Conservation (phyloP, 2,888 invertebrate genomes). For the Diabrotica balteata region DNA sequence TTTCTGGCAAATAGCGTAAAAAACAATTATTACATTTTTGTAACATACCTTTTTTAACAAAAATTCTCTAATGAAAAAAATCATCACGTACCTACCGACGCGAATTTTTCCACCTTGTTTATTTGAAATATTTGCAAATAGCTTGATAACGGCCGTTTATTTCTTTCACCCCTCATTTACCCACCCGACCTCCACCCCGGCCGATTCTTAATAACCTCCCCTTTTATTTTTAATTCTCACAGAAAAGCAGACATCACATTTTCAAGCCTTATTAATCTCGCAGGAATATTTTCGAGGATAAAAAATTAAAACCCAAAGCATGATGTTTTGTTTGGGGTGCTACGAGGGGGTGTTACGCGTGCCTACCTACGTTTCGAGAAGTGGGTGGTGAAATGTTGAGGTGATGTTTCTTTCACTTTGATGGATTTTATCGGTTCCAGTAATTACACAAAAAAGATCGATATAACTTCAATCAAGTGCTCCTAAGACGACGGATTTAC, state of each 20-base stretch:
- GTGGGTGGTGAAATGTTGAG: no score
- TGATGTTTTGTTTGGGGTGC: slow-evolving; percentile 55
- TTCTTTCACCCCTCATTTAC: slow-evolving; percentile 13
- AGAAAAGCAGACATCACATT: slow-evolving; percentile 55
- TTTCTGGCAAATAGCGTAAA: no score
- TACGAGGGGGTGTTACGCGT: slow-evolving; percentile 22
- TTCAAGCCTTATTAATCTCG: slow-evolving; percentile 60
- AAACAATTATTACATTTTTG: no score
- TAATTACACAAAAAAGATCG: no score
- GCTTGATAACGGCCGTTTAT: slow-evolving; percentile 26
- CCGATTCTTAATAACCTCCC: slow-evolving; percentile 48
- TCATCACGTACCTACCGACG: slow-evolving; percentile 37
- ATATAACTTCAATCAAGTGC: no score
- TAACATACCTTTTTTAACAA: neutral
- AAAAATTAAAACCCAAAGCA: slow-evolving; percentile 59
- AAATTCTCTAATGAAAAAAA: slow-evolving; percentile 41
- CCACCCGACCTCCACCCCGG: slow-evolving; percentile 19
- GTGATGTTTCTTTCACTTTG: no score
- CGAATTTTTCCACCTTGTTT: slow-evolving; percentile 41
- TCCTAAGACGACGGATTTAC: no score
- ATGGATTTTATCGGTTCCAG: no score
- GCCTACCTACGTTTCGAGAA: no score
- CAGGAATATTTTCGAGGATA: slow-evolving; percentile 58
- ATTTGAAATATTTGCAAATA: slow-evolving; percentile 39
- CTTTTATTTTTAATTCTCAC: slow-evolving; percentile 57